These are phyloP conservation scores for Pogonomyrmex barbatus DNA, from an alignment of 1,140 invertebrate genomes.

Conservation along the genomic window DNA sequence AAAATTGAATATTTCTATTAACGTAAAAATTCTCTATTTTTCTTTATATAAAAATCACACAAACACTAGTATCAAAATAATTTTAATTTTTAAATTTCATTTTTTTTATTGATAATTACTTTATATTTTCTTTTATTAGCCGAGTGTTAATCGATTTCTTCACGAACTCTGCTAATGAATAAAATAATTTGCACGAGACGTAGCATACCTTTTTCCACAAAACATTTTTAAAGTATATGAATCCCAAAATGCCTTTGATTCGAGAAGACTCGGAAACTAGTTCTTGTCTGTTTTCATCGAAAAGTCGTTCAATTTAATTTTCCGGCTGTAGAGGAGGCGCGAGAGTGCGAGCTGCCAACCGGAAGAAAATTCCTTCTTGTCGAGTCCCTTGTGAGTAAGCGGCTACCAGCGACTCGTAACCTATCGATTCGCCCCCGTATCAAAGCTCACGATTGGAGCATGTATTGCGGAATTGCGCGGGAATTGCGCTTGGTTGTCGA, in stretches of 20 bases:
- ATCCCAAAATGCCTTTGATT: background rate
- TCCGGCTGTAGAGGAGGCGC: background rate
- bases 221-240: background rate
- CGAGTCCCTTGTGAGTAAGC: conserved; percentile 26
- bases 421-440: conserved; percentile 51
- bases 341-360: background rate
- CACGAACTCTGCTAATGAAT: background rate
- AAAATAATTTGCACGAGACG: background rate
- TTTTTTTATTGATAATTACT: background rate
- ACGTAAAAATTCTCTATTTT: background rate
- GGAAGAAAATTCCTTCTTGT: conserved; percentile 6
- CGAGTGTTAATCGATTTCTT: background rate
- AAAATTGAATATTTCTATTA: background rate
- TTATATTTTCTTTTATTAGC: background rate
- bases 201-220: background rate
- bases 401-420: conserved; percentile 32
- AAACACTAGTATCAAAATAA: background rate
- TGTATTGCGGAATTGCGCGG: conserved; percentile 47
- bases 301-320: conserved; percentile 29
- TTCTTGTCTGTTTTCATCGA: background rate
- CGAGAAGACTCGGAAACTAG: background rate
- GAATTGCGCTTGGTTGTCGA: conserved; percentile 28
- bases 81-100: background rate
- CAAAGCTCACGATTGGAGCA: conserved; percentile 49
- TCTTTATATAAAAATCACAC: background rate